Percentiles rank a stretch among this genome's conserved stretches.
Conservation (phyloP, 2,797 vertebrate species). For the Ctenopoma kingsleyae region DNA sequence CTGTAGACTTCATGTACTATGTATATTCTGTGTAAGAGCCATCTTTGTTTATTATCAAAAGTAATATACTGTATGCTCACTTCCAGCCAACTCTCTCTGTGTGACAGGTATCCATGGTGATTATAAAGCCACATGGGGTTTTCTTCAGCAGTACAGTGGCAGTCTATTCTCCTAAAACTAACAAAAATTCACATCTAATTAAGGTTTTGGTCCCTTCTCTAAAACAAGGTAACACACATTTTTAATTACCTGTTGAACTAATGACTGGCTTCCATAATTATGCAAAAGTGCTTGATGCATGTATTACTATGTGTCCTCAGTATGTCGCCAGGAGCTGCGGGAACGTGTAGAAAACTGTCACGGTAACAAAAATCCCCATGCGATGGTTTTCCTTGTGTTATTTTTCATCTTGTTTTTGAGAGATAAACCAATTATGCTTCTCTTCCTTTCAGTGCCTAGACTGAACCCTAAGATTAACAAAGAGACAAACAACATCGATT, state of each 20-base stretch:
- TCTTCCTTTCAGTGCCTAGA: constrained; percentile 63
- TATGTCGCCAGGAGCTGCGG: constrained; percentile 53
- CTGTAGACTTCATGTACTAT: not conserved
- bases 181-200: fast-evolving
- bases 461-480: constrained; percentile 34
- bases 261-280: not conserved
- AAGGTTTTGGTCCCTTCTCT: constrained; percentile 50
- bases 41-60: not conserved
- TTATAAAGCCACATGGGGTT: constrained; percentile 41
- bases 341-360: constrained; percentile 56
- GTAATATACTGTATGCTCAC: not conserved
- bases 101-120: constrained; percentile 63
- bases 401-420: not conserved
- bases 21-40: not conserved
- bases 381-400: not conserved
- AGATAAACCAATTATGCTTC: not conserved
- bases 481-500: constrained; percentile 49
- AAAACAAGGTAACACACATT: constrained; percentile 54
- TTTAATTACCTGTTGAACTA: not conserved
- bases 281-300: constrained; percentile 1
- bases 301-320: constrained; percentile 52
- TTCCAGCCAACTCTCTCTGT: not conserved
- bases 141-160: constrained; percentile 48
- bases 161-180: constrained; percentile 4
- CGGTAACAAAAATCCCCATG: constrained; percentile 51